Conservation (phyloP, 30 jellyfish, hydroid and myxozoan species). For the Clytia hemisphaerica region DNA sequence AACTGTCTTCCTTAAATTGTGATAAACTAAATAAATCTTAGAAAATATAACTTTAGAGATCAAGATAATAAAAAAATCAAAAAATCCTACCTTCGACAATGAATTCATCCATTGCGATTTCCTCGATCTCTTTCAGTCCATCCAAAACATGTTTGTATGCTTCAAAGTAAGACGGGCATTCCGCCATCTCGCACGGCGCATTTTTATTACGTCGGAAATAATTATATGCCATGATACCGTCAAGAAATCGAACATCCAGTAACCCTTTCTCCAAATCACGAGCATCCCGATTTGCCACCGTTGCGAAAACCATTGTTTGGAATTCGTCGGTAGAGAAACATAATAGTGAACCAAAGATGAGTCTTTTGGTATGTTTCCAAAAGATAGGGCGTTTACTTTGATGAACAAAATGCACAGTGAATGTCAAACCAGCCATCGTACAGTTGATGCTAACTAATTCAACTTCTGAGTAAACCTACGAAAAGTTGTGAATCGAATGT, state of each 20-base stretch:
- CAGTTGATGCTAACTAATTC: conserved; percentile 27
- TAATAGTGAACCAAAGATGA: conserved; percentile 55
- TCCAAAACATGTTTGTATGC: conserved; percentile 63
- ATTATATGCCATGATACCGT: conserved; percentile 1
- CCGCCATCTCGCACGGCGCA: conserved; percentile 41
- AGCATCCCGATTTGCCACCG: conserved; percentile 39
- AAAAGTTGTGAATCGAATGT: too few relatives aligned
- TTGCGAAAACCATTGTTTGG: conserved; percentile 43
- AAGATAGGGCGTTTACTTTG: not conserved
- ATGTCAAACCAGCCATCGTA: conserved; percentile 33
- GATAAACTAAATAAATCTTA: too few relatives aligned
- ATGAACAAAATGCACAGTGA: conserved; percentile 27
- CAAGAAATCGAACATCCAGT: conserved; percentile 30
- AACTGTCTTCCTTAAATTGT: too few relatives aligned
- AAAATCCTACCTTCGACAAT: too few relatives aligned
- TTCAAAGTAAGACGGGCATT: conserved; percentile 60
- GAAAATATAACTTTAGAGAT: too few relatives aligned
- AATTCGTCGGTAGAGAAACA: conserved; percentile 49
- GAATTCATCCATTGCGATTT: conserved; percentile 31
- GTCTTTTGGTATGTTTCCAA: conserved; percentile 52
- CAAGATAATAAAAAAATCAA: too few relatives aligned
- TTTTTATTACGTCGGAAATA: not conserved
- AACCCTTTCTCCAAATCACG: conserved; percentile 20
- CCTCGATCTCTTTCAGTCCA: conserved; percentile 28
- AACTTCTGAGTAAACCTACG: conserved; percentile 27